Conservation (phyloP, 2,797 vertebrate genomes). For the Danio tinwini region DNA sequence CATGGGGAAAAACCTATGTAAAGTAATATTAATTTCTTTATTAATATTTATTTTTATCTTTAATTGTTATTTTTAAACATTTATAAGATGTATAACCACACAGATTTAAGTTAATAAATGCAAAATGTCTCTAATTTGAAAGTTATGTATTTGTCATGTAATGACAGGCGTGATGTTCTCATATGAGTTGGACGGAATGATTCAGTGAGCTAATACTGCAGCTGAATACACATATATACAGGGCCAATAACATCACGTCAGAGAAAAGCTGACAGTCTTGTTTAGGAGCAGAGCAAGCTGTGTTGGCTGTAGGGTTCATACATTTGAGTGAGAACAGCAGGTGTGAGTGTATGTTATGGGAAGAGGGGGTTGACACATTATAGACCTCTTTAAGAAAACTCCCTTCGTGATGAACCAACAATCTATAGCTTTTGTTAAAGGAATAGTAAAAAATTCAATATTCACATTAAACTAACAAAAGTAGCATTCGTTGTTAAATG, state of each 20-base stretch:
- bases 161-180: constrained; percentile 20
- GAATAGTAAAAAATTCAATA: too few relatives aligned
- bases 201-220: constrained; percentile 46
- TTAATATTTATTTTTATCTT: background rate
- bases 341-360: constrained; percentile 41
- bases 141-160: background rate
- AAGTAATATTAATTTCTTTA: too few relatives aligned
- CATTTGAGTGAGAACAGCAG: constrained; percentile 56
- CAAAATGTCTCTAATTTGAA: background rate
- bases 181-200: constrained; percentile 27
- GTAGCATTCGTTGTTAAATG: too few relatives aligned
- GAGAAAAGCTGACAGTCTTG: constrained; percentile 24
- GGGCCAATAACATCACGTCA: constrained; percentile 3
- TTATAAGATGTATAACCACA: background rate
- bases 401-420: too few relatives aligned
- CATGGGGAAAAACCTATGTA: too few relatives aligned
- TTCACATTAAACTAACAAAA: too few relatives aligned
- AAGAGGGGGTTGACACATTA: too few relatives aligned
- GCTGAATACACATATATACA: constrained; percentile 55
- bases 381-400: too few relatives aligned
- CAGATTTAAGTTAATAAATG: background rate
- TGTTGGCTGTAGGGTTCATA: background rate
- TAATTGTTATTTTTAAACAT: background rate
- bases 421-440: too few relatives aligned
- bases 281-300: constrained; percentile 12